Base-by-base conservation (phyloP, 2,888 invertebrate species). In the Athetis lepigone region DNA sequence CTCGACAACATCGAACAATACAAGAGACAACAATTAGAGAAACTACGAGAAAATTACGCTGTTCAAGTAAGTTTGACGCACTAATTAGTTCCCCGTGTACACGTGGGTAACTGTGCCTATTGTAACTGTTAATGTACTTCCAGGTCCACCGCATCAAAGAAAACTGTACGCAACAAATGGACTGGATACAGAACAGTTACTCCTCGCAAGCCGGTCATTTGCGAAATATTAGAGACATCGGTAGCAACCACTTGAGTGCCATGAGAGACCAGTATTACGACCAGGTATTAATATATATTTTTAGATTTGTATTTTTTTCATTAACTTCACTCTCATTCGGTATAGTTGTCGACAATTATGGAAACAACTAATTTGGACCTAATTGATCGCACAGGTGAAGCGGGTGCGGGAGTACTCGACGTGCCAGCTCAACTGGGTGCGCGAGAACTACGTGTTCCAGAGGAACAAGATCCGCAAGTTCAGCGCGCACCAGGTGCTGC, bases 381-480 rank as follows among this genome's bases (percentile, higher is more conserved):
- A 23, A 59, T 66, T 81, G 84, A 83, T 71, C 78, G 89, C 90
- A 59, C 96, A 98, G 98, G 98, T 98, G 73, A 97, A 97, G 88
- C 97, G 97, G 80, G 98, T 99, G 37, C 96, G 98, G 61, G 98
- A 98, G 85, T 99, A 99, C 90, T 98, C 99, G 19, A 97, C 98
- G 37, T 96, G 97, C 68, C 98, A 99, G 92, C 95, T 99, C 82
- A 98, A 98, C 91, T 98, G 98, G 97, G 98, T 99, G 77, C 96
- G 98, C 69, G 99, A 99, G 90, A 98, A 98, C 92, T 99, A 99
- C 93, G 98, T 98, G 88, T 98, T 98, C 96, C 99, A 99, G 92
- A 96, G 99, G 61, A 98, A 98, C 92, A 97, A 98, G 91, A 98
- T 99, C 75, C 96, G 98, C 50, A 99, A 99, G 91, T 99, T 99